Evolutionary conservation across 92 coral and sea anemone genomes (phyloP).

Genomic region (Blastomussa wellsi): DNA sequence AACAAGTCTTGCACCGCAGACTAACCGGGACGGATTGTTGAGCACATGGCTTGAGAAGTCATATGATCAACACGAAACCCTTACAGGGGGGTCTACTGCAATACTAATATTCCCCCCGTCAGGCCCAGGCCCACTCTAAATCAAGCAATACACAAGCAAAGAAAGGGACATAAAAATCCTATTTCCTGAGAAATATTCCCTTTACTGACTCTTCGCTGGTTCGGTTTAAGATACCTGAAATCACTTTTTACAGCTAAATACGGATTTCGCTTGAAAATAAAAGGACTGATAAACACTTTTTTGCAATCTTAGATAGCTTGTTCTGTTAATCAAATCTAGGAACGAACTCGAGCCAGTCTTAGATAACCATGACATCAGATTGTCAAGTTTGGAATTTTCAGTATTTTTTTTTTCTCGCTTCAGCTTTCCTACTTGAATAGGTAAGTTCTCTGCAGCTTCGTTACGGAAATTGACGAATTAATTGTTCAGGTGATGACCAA

Average conservation of each 20-base stretch:
- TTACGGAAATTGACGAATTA: neutral
- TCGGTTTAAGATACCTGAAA: neutral
- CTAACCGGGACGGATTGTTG: no score
- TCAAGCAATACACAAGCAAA: no score
- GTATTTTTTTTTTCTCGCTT: neutral
- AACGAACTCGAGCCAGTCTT: neutral
- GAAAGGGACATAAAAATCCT: no score
- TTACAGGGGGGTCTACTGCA: no score
- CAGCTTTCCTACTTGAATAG: neutral
- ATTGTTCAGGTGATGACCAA: neutral
- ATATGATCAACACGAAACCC: no score
- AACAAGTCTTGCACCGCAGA: no score
- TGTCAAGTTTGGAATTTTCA: neutral
- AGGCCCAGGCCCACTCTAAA: no score
- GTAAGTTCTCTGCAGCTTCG: neutral
- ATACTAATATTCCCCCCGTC: no score
- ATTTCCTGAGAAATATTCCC: no score
- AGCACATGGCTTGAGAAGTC: no score
- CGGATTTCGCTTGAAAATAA: neutral
- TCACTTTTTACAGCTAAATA: neutral
- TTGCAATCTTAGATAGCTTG: neutral
- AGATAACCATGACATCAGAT: neutral
- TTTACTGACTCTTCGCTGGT: neutral
- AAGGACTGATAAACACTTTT: neutral
- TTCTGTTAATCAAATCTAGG: no score